These are phyloP conservation scores for Drosophila dunni DNA, from an alignment of 1,140 invertebrate species.

Conservation along the genomic window DNA sequence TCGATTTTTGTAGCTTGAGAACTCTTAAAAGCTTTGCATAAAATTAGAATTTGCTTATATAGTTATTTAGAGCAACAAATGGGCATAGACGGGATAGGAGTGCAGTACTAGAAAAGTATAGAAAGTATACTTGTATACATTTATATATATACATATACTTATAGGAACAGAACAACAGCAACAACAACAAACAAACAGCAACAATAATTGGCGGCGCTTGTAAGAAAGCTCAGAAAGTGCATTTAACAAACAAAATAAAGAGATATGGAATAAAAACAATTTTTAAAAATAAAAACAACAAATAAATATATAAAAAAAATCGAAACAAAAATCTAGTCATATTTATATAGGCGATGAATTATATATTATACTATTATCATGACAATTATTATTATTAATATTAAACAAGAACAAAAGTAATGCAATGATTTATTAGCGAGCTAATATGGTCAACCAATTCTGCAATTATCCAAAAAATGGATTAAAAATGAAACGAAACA, in stretches of 20 bases:
- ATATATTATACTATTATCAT: slow-evolving; percentile 72
- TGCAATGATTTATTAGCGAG: slow-evolving; percentile 75
- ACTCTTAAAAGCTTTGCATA: slow-evolving; percentile 73
- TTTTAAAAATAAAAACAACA: slow-evolving; percentile 53
- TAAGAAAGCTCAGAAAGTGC: slow-evolving; percentile 83
- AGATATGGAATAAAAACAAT: slow-evolving; percentile 46
- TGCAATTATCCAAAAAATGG: slow-evolving; percentile 65
- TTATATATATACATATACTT: slow-evolving; percentile 32
- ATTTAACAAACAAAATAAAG: slow-evolving; percentile 56
- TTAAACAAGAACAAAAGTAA: slow-evolving; percentile 35
- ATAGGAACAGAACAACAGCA: slow-evolving; percentile 50
- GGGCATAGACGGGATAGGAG: slow-evolving; percentile 61
- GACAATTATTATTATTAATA: slow-evolving; percentile 77
- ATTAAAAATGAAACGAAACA: slow-evolving; percentile 37
- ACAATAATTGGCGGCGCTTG: slow-evolving; percentile 84
- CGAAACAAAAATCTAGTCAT: slow-evolving; percentile 49
- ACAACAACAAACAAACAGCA: slow-evolving; percentile 78
- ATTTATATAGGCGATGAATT: slow-evolving; percentile 62
- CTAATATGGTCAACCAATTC: slow-evolving; percentile 71
- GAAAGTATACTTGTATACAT: slow-evolving; percentile 41
- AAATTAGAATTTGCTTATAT: slow-evolving; percentile 68
- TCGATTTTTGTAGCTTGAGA: slow-evolving; percentile 56
- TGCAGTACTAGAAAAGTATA: slow-evolving; percentile 57
- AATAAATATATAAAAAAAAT: slow-evolving; percentile 55
- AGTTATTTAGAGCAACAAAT: slow-evolving; percentile 56